Evolutionary conservation across 2,888 invertebrate species (phyloP).

Genomic region (Rhaphigaster nebulosa): DNA sequence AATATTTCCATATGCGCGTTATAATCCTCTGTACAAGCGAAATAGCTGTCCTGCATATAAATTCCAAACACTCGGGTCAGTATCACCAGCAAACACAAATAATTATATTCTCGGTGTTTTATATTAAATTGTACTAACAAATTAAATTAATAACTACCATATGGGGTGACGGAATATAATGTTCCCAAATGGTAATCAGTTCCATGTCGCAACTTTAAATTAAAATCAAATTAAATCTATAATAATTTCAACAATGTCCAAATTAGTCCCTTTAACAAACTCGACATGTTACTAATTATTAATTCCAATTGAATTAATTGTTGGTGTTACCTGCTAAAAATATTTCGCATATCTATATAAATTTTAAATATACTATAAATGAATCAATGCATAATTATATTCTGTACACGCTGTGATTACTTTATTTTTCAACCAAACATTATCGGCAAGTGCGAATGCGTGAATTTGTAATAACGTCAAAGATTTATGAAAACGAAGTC

Average conservation of each 20-base stretch:
- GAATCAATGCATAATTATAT: too few relatives aligned
- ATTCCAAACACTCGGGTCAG: neutral
- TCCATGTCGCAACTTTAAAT: neutral
- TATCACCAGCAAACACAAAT: neutral
- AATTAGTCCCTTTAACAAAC: neutral
- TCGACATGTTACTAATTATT: neutral
- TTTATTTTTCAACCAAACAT: too few relatives aligned
- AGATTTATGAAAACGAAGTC: too few relatives aligned
- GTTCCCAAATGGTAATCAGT: neutral
- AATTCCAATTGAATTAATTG: neutral
- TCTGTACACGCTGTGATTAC: too few relatives aligned
- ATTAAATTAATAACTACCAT: neutral
- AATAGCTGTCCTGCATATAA: neutral
- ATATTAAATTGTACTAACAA: neutral
- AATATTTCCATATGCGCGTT: neutral
- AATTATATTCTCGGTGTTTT: neutral
- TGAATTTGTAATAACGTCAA: too few relatives aligned
- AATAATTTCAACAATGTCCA: neutral
- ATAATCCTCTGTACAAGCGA: neutral
- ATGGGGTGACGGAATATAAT: neutral
- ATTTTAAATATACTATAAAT: too few relatives aligned
- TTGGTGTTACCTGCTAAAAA: neutral
- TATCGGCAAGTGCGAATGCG: too few relatives aligned
- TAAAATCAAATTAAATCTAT: neutral
- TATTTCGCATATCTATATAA: too few relatives aligned